Evolutionary conservation across 1,140 invertebrate genomes (phyloP).

Genomic region (Paracyclopina nana): DNA sequence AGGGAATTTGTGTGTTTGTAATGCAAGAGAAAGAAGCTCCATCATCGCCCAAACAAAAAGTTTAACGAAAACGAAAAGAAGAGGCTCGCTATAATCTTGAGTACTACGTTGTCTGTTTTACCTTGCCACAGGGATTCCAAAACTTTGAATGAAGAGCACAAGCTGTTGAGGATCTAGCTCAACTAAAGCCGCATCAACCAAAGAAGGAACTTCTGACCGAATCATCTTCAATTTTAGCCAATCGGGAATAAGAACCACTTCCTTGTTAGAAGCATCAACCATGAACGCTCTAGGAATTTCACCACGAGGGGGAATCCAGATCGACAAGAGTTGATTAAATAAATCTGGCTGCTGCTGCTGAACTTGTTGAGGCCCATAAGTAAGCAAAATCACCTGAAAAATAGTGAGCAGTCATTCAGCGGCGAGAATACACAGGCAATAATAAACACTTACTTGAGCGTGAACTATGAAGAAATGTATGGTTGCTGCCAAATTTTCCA

Average conservation of each 20-base stretch:
- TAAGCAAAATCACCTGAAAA: slow-evolving; percentile 76
- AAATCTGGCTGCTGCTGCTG: too few species aligned
- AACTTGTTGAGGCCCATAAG: slow-evolving; percentile 42
- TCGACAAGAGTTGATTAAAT: slow-evolving; percentile 38
- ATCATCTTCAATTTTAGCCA: slow-evolving; percentile 89
- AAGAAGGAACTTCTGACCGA: slow-evolving; percentile 51
- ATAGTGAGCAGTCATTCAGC: too few species aligned
- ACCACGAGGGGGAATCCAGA: slow-evolving; percentile 34
- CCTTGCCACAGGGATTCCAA: slow-evolving; percentile 75
- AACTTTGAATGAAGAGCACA: slow-evolving; percentile 87
- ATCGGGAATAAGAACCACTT: slow-evolving; percentile 67
- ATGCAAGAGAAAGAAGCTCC: too few species aligned
- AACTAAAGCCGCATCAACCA: slow-evolving; percentile 64
- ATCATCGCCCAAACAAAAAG: too few species aligned
- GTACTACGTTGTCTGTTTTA: slow-evolving; percentile 29
- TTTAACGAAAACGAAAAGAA: slow-evolving; percentile 13
- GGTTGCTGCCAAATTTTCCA: slow-evolving; percentile 54
- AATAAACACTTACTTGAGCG: slow-evolving; percentile 34
- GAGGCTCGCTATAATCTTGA: slow-evolving; percentile 1
- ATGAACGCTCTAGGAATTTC: slow-evolving; percentile 50
- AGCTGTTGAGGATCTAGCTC: slow-evolving; percentile 70
- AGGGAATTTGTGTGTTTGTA: too few species aligned
- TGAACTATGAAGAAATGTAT: slow-evolving; percentile 76
- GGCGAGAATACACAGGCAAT: not conserved
- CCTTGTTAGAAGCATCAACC: slow-evolving; percentile 53